Conservation (phyloP, 2,888 invertebrate species). For the Hydroisotoma schaefferi region DNA sequence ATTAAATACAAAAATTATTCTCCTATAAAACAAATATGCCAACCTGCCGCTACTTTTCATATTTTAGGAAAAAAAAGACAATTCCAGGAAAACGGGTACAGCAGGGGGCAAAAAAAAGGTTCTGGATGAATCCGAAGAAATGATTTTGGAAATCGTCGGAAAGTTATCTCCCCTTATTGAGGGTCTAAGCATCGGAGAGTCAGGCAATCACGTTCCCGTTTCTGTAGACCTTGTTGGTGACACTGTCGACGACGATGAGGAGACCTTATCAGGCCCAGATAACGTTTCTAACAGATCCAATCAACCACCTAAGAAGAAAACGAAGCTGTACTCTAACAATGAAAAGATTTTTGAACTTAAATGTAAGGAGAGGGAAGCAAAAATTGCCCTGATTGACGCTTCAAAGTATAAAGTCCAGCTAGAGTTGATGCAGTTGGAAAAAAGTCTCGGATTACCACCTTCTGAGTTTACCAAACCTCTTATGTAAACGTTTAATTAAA, state of each 20-base stretch:
- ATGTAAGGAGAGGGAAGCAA: not conserved
- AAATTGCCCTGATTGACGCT: not conserved
- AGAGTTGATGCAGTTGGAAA: not conserved
- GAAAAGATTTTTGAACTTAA: not conserved
- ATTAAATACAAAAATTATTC: not conserved
- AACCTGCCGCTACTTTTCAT: not conserved
- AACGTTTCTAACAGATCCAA: not conserved
- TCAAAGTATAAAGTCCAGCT: not conserved
- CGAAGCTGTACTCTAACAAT: not conserved
- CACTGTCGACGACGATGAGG: not conserved
- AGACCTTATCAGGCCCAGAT: not conserved
- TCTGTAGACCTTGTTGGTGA: not conserved
- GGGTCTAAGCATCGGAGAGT: slow-evolving; percentile 3
- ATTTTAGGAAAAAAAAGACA: not conserved
- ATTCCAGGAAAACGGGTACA: not conserved
- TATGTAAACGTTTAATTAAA: not conserved
- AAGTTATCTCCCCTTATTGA: not conserved
- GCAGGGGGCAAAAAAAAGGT: not conserved
- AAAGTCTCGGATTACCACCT: not conserved
- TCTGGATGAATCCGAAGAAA: not conserved
- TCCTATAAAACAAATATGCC: not conserved
- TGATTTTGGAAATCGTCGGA: not conserved
- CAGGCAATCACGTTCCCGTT: not conserved
- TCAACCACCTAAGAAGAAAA: not conserved
- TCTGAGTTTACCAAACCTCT: slow-evolving; percentile 1